Evolutionary conservation across 2,797 vertebrate genomes (phyloP).

Genomic region (Scomberomorus guttatus): DNA sequence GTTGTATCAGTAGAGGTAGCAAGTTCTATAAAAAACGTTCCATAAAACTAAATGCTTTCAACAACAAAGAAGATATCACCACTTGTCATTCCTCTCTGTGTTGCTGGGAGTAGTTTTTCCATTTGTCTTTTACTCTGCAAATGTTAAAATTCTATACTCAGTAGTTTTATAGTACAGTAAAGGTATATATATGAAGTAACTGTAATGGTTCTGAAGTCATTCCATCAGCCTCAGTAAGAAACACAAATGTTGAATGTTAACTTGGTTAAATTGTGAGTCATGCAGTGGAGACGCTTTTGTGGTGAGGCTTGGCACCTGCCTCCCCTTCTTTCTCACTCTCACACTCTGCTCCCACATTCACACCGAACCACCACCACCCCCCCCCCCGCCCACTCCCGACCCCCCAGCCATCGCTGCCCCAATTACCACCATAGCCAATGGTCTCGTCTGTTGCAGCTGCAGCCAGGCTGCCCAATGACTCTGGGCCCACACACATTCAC

Average conservation of each 20-base stretch:
- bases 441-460: background rate
- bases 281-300: conserved; percentile 58
- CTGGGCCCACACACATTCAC: background rate
- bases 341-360: conserved; percentile 42
- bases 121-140: background rate
- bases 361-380: conserved; percentile 10
- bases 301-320: conserved; percentile 68
- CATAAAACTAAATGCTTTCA: background rate
- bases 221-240: conserved; percentile 8
- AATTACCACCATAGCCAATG: background rate
- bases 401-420: background rate
- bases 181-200: background rate
- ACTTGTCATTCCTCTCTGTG: background rate
- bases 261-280: conserved; percentile 66
- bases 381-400: background rate
- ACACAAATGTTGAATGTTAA: background rate
- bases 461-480: background rate
- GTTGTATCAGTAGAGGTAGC: background rate
- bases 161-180: background rate
- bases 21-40: background rate
- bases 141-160: background rate
- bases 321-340: conserved; percentile 61
- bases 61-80: background rate
- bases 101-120: background rate
- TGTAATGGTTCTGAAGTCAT: background rate